Percentiles rank a stretch among this genome's conserved stretches.
These are phyloP conservation scores for Menidia menidia DNA, from an alignment of 2,797 vertebrate genomes.

Conservation along the genomic window DNA sequence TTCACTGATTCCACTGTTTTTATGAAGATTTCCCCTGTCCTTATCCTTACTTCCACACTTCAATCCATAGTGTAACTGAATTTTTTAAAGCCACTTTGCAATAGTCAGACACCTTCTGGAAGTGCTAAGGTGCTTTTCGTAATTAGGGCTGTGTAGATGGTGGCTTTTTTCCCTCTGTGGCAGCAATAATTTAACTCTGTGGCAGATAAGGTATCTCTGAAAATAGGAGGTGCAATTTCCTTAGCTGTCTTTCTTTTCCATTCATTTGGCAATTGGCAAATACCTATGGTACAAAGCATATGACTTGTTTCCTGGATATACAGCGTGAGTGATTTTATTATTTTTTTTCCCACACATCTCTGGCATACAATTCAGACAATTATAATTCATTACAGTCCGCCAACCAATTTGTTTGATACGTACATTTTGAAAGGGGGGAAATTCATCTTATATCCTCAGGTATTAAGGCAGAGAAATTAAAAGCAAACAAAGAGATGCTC, in stretches of 20 bases:
- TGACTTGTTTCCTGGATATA: slow-evolving; percentile 50
- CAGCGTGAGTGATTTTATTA: slow-evolving; percentile 38
- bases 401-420: slow-evolving; percentile 38
- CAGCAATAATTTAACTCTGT: slow-evolving; percentile 74
- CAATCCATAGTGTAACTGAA: slow-evolving; percentile 66
- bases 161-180: slow-evolving; percentile 55
- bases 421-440: slow-evolving; percentile 2
- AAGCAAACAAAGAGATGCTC: neutral
- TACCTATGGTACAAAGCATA: slow-evolving; percentile 62
- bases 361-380: slow-evolving; percentile 49
- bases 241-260: slow-evolving; percentile 70
- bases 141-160: slow-evolving; percentile 71
- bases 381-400: slow-evolving; percentile 49
- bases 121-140: slow-evolving; percentile 67
- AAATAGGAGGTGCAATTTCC: slow-evolving; percentile 69
- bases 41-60: slow-evolving; percentile 42
- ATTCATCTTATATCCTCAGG: slow-evolving; percentile 1
- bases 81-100: slow-evolving; percentile 67
- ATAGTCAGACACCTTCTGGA: slow-evolving; percentile 61
- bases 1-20: slow-evolving; percentile 79
- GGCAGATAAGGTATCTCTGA: slow-evolving; percentile 71
- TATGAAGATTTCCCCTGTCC: slow-evolving; percentile 71
- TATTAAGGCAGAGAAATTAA: neutral
- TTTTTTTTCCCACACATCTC: slow-evolving; percentile 51
- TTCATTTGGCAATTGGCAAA: slow-evolving; percentile 79